phyloP scores from a whole-genome alignment of 2,888 invertebrate species.

The Lathronympha strigana region DNA sequence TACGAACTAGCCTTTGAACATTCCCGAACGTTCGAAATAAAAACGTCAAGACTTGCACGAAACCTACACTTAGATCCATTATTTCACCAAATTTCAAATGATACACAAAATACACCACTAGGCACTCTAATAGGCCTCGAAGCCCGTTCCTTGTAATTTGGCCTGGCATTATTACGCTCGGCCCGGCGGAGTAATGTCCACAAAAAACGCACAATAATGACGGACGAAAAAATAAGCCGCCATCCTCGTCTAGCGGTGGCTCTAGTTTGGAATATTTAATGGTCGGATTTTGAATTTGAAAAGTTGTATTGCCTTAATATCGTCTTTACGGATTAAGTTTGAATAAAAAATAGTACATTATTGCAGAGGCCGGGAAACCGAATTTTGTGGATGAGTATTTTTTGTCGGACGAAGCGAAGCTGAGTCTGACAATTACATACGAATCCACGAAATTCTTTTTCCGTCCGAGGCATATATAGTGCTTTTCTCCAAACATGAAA shows the following conservation, averaged over 20 bases:
- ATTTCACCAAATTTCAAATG: constrained; percentile 64
- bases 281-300: constrained; percentile 26
- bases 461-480: no score
- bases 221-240: constrained; percentile 58
- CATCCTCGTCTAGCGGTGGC: constrained; percentile 63
- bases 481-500: no score
- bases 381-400: no score
- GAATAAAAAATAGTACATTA: not conserved
- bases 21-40: constrained; percentile 24
- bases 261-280: constrained; percentile 46
- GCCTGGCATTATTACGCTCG: constrained; percentile 74
- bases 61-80: constrained; percentile 46
- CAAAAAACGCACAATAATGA: constrained; percentile 69
- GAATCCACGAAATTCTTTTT: no score
- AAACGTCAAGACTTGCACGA: constrained; percentile 33
- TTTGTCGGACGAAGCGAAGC: no score
- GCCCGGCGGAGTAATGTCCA: constrained; percentile 67
- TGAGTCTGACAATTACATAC: no score
- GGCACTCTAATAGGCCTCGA: constrained; percentile 76
- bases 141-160: constrained; percentile 74
- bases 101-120: constrained; percentile 65
- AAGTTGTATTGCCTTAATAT: not conserved
- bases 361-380: no score
- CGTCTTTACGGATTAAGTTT: not conserved
- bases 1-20: not conserved